A percentile compares a stretch with the other conserved stretches of the same genome.
Evolutionary conservation across 1,140 invertebrate species (phyloP).

Genomic region (Chironomus tepperi): DNA sequence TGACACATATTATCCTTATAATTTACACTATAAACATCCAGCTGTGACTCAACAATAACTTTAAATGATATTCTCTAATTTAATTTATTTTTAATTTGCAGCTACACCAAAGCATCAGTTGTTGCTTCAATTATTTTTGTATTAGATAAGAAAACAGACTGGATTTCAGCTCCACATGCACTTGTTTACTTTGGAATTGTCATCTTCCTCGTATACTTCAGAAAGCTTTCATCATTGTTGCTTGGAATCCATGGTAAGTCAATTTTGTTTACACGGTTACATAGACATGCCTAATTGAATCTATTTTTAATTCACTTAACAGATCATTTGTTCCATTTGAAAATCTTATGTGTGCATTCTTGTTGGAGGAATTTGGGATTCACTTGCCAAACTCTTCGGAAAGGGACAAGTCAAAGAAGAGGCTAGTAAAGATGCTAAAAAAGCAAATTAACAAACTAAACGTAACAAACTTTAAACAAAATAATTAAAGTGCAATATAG

Average conservation of each 20-base stretch:
- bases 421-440: constrained; percentile 67
- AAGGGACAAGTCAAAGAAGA: constrained; percentile 67
- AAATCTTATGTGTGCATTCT: constrained; percentile 93
- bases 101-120: constrained; percentile 92
- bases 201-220: constrained; percentile 99
- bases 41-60: no score
- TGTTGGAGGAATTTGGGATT: constrained; percentile 98
- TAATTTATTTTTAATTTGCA: constrained; percentile 43
- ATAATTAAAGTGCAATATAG: constrained; percentile 17
- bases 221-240: constrained; percentile 90
- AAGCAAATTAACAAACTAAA: constrained; percentile 54
- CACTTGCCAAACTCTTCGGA: constrained; percentile 73
- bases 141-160: constrained; percentile 90
- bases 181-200: constrained; percentile 96
- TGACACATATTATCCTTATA: not conserved
- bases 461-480: not conserved
- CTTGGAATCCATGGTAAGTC: constrained; percentile 70
- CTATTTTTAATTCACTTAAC: no score
- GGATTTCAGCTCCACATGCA: constrained; percentile 92
- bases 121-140: constrained; percentile 94
- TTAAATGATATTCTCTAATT: no score
- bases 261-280: no score
- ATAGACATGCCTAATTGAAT: no score
- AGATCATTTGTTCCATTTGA: constrained; percentile 97
- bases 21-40: no score